Evolutionary conservation across 2,888 invertebrate species (phyloP), one percentile per base, ranked within the genome.

Genomic region (Azorinus chamasolen): DNA sequence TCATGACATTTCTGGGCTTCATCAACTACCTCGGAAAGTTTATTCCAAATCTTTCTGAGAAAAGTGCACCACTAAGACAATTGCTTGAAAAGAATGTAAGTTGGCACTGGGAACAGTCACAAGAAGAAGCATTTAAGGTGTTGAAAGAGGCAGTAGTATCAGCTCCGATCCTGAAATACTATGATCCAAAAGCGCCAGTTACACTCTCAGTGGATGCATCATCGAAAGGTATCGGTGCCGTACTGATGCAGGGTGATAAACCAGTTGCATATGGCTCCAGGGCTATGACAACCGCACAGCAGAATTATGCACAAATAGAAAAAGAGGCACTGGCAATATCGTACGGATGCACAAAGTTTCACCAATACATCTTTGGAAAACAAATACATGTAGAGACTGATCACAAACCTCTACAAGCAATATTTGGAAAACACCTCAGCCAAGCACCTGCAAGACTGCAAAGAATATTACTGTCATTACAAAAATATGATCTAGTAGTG

Each of bases 221-320:
- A 18, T 61, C 65, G 12, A 76, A 61, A 22, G 65, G 57, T 8
- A 25, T 76, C 12, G 62, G 66, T 24, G 62, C 62, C 6, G 65
- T 59, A 3, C 12, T 76, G 20, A 3, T 76, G n/a, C 70, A 70
- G 39, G 25, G 53, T 14, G 66, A 45, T 1, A 20, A 64, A 45
- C 69, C 69, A 12, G 55, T 70, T 2, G 69, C 75, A 12, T 75
- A 45, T 54, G 75, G 51, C 2, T 75, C 69, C 20, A 27, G 64
- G 14, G 75, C 63, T 16, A 14, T 79, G 50, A 75, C 75, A 27
- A 46, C 45, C 39, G 46, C 61, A 1, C 66, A 79, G 37, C 70
- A 70, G 20, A 55, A 48, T 14, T 70, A 79, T 55, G 63, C 71
- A 2, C 71, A 79, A 48, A 72, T 79, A 4, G 72, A 79, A 43